phyloP scores from a whole-genome alignment of 1,140 invertebrate species.

The Pemphigus obesinymphae region DNA sequence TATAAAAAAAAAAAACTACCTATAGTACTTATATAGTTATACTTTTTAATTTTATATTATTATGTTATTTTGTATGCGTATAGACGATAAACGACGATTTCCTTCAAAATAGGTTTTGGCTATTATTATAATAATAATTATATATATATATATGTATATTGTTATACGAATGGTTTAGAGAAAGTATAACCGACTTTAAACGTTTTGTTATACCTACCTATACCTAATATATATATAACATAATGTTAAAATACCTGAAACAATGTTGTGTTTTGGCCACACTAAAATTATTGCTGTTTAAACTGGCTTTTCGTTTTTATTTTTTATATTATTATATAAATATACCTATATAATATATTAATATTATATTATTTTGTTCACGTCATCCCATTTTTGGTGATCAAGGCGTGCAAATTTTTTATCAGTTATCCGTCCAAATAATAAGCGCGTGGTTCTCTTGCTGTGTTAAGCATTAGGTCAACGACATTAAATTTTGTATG shows the following conservation, averaged over 20 bases:
- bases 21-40: no score
- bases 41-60: no score
- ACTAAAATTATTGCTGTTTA: conserved; percentile 6
- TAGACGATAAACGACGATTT: background rate
- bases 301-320: conserved; percentile 1
- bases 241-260: no score
- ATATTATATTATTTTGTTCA: background rate
- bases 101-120: background rate
- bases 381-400: background rate
- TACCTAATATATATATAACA: background rate
- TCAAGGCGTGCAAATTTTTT: background rate
- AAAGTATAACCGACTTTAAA: conserved; percentile 6
- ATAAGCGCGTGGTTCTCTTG: background rate
- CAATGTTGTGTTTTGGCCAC: background rate
- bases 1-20: no score
- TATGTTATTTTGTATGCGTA: background rate
- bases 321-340: conserved; percentile 2
- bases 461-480: background rate
- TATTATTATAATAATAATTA: background rate
- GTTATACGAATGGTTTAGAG: background rate
- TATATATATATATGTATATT: background rate
- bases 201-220: background rate
- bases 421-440: conserved; percentile 37
- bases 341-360: background rate
- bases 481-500: conserved; percentile 15